Conservation (phyloP, 2,888 invertebrate species). For the Mongoloraphidia duomilia region DNA sequence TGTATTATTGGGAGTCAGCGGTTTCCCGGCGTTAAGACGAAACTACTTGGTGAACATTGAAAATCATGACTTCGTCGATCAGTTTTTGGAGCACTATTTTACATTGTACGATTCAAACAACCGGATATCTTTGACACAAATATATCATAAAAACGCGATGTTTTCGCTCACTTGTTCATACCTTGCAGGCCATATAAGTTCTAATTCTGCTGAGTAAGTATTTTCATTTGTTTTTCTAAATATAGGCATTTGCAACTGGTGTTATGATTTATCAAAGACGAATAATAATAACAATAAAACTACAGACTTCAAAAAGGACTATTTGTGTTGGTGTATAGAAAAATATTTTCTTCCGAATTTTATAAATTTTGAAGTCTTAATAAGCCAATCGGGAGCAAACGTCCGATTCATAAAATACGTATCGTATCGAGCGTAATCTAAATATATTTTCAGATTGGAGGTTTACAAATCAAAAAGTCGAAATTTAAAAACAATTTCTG, state of each 20-base stretch:
- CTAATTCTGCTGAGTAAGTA: conserved; percentile 22
- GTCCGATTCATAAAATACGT: neutral
- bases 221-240: neutral
- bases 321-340: too few relatives aligned
- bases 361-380: neutral
- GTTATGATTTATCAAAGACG: too few relatives aligned
- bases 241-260: too few relatives aligned
- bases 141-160: conserved; percentile 49
- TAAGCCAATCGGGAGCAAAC: conserved; percentile 1
- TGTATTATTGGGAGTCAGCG: conserved; percentile 25
- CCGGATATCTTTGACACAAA: conserved; percentile 34
- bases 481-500: conserved; percentile 31
- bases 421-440: neutral
- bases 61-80: conserved; percentile 36
- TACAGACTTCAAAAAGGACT: too few relatives aligned
- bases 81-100: conserved; percentile 52
- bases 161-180: conserved; percentile 40
- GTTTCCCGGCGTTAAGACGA: conserved; percentile 31
- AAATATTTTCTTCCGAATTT: neutral
- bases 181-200: conserved; percentile 21
- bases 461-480: conserved; percentile 30
- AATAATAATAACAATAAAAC: too few relatives aligned
- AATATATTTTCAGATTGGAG: conserved; percentile 21
- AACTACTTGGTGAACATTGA: conserved; percentile 37
- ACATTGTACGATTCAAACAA: conserved; percentile 46